Percentiles rank a stretch among this genome's conserved stretches.
Evolutionary conservation across 2,113 vertebrate genomes (phyloP).

Genomic region (Erythrolamprus reginae): DNA sequence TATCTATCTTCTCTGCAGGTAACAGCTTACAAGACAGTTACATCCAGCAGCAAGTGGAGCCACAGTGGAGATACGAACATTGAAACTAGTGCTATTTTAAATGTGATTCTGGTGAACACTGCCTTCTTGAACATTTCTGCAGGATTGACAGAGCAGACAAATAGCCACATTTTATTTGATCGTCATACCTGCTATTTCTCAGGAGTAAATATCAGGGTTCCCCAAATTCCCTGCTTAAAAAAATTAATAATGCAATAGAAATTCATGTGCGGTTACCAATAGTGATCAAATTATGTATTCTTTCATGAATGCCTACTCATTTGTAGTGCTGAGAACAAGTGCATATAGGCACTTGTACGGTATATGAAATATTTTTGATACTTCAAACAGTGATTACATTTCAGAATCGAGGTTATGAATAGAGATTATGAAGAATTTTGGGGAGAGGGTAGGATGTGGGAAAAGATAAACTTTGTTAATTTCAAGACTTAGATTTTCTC

Average conservation of each 20-base stretch:
- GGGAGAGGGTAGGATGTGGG: neutral
- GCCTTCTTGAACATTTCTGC: neutral
- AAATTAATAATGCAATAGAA: neutral
- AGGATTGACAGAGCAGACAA: neutral
- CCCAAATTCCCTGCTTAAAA: neutral
- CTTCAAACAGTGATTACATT: neutral
- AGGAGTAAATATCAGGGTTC: neutral
- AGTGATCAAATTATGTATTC: too few species aligned
- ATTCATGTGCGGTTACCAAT: neutral
- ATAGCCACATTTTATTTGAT: neutral
- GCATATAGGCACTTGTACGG: neutral
- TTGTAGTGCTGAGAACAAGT: neutral
- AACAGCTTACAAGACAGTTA: constrained; percentile 40
- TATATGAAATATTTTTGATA: neutral
- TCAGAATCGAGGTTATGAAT: neutral
- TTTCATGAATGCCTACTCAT: neutral
- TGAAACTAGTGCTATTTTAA: constrained; percentile 17
- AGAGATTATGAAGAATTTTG: neutral
- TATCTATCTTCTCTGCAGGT: neutral
- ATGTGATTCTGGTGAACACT: neutral
- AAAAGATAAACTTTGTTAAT: neutral
- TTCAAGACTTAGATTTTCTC: neutral
- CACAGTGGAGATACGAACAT: constrained; percentile 70
- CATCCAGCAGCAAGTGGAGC: constrained; percentile 56
- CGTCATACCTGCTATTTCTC: neutral